Conservation (phyloP, 1,140 invertebrate genomes). For the Platorchestia sp. region DNA sequence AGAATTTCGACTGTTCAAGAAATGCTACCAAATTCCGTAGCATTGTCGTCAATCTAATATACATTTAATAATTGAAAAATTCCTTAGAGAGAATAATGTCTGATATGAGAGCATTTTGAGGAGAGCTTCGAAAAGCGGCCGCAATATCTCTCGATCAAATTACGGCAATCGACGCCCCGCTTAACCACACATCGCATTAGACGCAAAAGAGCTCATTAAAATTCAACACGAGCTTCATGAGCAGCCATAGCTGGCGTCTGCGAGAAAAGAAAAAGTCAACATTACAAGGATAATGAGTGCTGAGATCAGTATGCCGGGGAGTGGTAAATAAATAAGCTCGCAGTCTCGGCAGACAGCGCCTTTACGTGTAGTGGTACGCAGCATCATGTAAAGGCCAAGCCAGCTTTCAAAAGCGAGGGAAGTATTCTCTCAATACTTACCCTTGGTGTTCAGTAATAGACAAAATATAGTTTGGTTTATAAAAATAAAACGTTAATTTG, state of each 20-base stretch:
- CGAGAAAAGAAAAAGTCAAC: constrained; percentile 13
- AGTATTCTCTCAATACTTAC: background rate
- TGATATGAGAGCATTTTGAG: constrained; percentile 51
- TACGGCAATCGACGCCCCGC: constrained; percentile 40
- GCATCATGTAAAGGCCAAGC: background rate
- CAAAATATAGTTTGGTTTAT: background rate
- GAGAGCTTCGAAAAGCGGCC: constrained; percentile 32
- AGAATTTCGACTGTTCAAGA: background rate
- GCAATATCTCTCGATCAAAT: constrained; percentile 50
- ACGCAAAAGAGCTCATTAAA: constrained; percentile 39
- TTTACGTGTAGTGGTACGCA: background rate
- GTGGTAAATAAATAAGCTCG: constrained; percentile 13
- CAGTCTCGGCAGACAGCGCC: background rate
- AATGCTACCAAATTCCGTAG: background rate
- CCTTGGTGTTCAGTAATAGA: background rate
- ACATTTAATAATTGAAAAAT: constrained; percentile 51
- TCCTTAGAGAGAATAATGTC: constrained; percentile 50
- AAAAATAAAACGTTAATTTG: background rate
- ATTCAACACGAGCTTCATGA: constrained; percentile 51
- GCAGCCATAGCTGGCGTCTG: constrained; percentile 44
- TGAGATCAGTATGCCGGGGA: constrained; percentile 17
- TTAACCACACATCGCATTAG: constrained; percentile 45
- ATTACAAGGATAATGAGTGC: constrained; percentile 32
- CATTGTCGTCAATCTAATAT: constrained; percentile 54
- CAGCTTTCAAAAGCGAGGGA: background rate